phyloP scores from a whole-genome alignment of 2,113 vertebrate species.

The Glaucidium brasilianum region DNA sequence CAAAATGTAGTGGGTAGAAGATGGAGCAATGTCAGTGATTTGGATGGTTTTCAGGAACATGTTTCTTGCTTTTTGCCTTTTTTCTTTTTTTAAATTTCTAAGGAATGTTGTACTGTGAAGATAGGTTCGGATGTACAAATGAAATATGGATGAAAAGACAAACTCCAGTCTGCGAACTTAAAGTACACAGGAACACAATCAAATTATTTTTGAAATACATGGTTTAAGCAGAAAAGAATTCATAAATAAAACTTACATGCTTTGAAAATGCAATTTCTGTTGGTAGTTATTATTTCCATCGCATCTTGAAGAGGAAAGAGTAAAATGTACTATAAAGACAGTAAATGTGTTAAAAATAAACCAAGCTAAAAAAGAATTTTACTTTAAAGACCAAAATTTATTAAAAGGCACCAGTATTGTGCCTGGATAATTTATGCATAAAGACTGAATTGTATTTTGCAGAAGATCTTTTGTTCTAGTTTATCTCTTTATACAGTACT shows the following conservation, averaged over 20 bases:
- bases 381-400: background rate
- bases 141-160: background rate
- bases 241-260: background rate
- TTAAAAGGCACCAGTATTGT: background rate
- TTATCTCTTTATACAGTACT: conserved; percentile 19
- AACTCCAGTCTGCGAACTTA: background rate
- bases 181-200: background rate
- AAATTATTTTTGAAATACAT: background rate
- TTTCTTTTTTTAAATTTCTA: background rate
- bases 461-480: background rate
- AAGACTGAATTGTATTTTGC: background rate
- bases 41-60: background rate
- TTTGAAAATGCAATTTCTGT: background rate
- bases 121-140: background rate
- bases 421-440: background rate
- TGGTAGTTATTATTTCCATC: background rate
- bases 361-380: background rate
- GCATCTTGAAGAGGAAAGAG: background rate
- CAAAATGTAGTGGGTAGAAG: background rate
- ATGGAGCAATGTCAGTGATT: background rate
- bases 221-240: background rate
- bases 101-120: background rate
- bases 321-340: background rate
- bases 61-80: background rate
- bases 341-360: background rate